phyloP scores from a whole-genome alignment of 2,113 vertebrate genomes.

The Cyanoliseus patagonus region DNA sequence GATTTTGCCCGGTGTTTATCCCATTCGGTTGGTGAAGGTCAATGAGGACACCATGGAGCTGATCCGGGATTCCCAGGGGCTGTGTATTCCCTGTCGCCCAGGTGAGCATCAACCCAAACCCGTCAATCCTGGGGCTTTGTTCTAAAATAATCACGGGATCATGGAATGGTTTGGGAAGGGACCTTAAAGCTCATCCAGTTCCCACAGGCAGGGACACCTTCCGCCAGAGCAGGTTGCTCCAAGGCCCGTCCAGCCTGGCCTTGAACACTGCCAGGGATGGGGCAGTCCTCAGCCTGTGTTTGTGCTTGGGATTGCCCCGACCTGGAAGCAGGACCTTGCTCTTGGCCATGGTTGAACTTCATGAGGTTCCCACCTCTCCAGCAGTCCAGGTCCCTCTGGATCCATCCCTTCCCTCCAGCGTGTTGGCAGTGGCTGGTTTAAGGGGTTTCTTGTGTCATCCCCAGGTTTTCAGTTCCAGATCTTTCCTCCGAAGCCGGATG shows the following conservation, averaged over 20 bases:
- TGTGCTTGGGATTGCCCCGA: neutral
- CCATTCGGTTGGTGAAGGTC: slow-evolving; percentile 83
- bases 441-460: fast-evolving
- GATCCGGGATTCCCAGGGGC: slow-evolving; percentile 77
- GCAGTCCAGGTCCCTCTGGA: neutral
- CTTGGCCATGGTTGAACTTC: neutral
- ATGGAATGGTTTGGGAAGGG: neutral
- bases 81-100: slow-evolving; percentile 83
- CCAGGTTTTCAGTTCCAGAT: neutral
- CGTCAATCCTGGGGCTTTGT: neutral
- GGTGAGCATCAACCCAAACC: slow-evolving; percentile 61
- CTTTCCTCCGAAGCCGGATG: neutral
- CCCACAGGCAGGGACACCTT: neutral
- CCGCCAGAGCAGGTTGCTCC: neutral
- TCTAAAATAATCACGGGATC: neutral
- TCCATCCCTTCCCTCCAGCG: neutral
- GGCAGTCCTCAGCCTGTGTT: neutral
- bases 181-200: neutral
- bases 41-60: slow-evolving; percentile 83
- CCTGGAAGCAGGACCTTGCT: neutral
- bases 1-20: slow-evolving; percentile 84
- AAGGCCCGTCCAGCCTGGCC: neutral
- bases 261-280: neutral
- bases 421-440: neutral
- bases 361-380: neutral